Base-by-base conservation (phyloP, 2,797 vertebrate genomes). In the Microctenopoma steveboyesi region DNA sequence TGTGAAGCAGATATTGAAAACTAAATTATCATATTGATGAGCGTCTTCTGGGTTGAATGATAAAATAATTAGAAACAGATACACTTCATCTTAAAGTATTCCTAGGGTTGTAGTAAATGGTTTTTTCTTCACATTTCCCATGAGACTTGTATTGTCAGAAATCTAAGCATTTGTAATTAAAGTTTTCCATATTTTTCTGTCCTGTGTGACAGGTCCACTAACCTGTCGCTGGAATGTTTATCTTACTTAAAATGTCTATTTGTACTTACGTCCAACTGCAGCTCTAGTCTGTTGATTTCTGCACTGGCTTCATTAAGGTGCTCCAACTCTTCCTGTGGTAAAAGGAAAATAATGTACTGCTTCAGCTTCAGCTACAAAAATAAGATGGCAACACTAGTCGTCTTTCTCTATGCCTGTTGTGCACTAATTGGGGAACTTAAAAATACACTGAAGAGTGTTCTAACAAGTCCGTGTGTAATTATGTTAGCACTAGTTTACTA, bases 281-380 rank as follows among this genome's bases (percentile, higher is more conserved):
- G 92, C 55, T 98, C 97, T 28, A 97, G 93, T 33, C 83, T 93
- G 88, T 98, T 98, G 82, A 98, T 98, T 87, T 98, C 96, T 66
- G 95, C 96, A 1, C 96, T 98, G 79, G 97, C 96, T 90, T 97
- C 96, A 84, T 98, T 98, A 53, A 98, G 92, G 43, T 96, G 96
- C 57, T 98, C 97, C 86, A 98, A 86, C 82, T 98, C 97, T 56
- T 97, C 95, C 97, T 98, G 91, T 12, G 52, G 35, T 30, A 27
- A 27, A 48, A 55, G 37, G 47, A 54, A 61, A 49, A 25, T 9
- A 25, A 25, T 33, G 11, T 27, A 25, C 7, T 47, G 56, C 22
- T 51, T 61, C 6, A 62, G 28, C 11, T n/a, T 2, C 25, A 25
- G 22, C n/a, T 8, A 27, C 5, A 12, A 3, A 22, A 46, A 7